Conservation (phyloP, 2,113 vertebrate species). For the Cryptoleucopteryx plumbea region DNA sequence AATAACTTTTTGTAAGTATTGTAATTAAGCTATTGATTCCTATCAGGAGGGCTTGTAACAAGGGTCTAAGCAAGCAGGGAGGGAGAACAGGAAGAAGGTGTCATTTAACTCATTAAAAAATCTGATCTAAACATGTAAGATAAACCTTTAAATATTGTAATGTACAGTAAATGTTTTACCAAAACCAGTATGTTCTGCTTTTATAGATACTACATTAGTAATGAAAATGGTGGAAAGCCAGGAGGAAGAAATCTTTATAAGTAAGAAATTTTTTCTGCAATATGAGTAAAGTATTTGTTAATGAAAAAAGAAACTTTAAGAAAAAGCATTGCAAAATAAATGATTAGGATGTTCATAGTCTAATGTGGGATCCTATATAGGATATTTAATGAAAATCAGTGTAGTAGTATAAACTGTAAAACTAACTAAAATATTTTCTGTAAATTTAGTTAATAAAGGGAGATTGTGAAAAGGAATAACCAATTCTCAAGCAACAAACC, state of each 20-base stretch:
- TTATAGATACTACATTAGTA: slow-evolving; percentile 92
- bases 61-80: background rate
- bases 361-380: background rate
- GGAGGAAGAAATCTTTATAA: slow-evolving; percentile 91
- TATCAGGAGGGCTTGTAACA: background rate
- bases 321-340: background rate
- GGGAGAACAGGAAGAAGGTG: background rate
- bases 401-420: background rate
- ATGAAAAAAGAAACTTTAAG: background rate
- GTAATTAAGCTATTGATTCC: background rate
- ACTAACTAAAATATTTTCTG: background rate
- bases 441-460: background rate
- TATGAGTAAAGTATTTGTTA: background rate
- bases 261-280: slow-evolving; percentile 68
- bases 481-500: background rate
- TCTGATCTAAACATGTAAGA: background rate
- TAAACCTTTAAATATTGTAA: background rate
- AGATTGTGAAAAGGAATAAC: background rate
- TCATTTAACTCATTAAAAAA: background rate
- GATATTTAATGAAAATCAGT: background rate
- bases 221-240: slow-evolving; percentile 78
- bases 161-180: background rate
- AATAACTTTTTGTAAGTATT: slow-evolving; percentile 72
- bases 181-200: slow-evolving; percentile 41
- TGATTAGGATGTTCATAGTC: background rate